These are phyloP conservation scores for Andrena hattorfiana DNA, from an alignment of 2,888 invertebrate species.

Conservation along the genomic window DNA sequence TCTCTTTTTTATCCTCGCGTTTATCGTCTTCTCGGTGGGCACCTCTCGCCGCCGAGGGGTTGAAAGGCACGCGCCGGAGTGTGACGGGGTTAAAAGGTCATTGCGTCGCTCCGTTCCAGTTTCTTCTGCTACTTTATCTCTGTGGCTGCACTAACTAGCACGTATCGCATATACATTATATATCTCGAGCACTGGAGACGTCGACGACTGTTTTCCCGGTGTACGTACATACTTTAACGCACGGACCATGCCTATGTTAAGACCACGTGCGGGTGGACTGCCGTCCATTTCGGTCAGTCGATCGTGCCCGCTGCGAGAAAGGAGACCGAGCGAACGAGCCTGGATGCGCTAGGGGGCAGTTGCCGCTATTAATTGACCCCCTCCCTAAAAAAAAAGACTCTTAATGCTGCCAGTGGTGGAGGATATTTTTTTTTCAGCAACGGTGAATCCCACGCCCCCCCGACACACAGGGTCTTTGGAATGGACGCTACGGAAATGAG, in stretches of 20 bases:
- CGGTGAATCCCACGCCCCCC: slow-evolving; percentile 31
- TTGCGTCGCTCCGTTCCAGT: slow-evolving; percentile 68
- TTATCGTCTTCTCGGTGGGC: neutral
- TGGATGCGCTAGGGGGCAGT: slow-evolving; percentile 13
- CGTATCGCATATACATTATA: slow-evolving; percentile 46
- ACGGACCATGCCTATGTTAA: neutral
- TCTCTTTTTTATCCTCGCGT: neutral
- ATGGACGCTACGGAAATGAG: slow-evolving; percentile 30
- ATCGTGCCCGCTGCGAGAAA: slow-evolving; percentile 1
- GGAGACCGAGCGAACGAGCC: slow-evolving; percentile 5
- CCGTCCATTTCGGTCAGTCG: slow-evolving; percentile 13
- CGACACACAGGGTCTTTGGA: slow-evolving; percentile 33
- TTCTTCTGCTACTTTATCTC: slow-evolving; percentile 54
- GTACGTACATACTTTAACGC: slow-evolving; percentile 50
- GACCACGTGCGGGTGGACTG: neutral
- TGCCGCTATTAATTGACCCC: neutral
- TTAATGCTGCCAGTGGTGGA: slow-evolving; percentile 51
- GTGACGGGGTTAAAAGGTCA: slow-evolving; percentile 19
- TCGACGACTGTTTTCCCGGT: slow-evolving; percentile 39
- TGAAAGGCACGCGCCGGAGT: neutral
- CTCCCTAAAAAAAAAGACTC: neutral
- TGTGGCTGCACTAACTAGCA: slow-evolving; percentile 68
- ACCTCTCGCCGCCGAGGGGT: neutral
- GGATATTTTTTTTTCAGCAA: slow-evolving; percentile 59
- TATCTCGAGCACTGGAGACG: slow-evolving; percentile 64